Conservation (phyloP, 2,888 invertebrate species). For the Tenodera sinensis region DNA sequence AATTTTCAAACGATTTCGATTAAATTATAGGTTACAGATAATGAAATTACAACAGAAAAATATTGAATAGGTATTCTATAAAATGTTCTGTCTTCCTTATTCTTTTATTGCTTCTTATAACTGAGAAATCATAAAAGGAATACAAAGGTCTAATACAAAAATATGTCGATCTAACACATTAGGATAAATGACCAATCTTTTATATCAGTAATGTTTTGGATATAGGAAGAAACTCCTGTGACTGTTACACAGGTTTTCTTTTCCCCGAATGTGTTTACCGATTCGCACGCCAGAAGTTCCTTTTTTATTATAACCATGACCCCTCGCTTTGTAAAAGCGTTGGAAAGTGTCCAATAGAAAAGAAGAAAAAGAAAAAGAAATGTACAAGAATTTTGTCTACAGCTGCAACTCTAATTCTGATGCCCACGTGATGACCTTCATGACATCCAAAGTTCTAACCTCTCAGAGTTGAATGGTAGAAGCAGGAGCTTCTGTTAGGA, state of each 20-base stretch:
- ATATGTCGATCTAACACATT: no score
- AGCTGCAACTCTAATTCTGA: neutral
- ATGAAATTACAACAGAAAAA: no score
- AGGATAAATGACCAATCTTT: no score
- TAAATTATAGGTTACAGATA: no score
- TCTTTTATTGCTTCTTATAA: no score
- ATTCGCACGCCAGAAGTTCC: neutral
- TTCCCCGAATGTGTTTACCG: neutral
- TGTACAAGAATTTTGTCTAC: neutral
- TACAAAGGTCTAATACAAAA: no score
- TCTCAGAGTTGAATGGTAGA: neutral
- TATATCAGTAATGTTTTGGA: no score
- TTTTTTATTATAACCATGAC: neutral
- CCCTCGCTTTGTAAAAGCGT: neutral
- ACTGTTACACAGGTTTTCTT: neutral
- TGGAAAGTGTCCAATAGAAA: neutral
- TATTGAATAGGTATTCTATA: no score
- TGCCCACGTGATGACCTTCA: neutral
- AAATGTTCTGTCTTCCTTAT: no score
- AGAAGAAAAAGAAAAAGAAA: neutral
- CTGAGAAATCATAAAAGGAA: no score
- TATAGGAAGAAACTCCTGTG: no score
- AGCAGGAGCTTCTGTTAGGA: neutral
- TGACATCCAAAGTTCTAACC: neutral
- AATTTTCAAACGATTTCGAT: no score